phyloP scores from a whole-genome alignment of 30 jellyfish, hydroid and myxozoan species.

The Pelagia noctiluca region DNA sequence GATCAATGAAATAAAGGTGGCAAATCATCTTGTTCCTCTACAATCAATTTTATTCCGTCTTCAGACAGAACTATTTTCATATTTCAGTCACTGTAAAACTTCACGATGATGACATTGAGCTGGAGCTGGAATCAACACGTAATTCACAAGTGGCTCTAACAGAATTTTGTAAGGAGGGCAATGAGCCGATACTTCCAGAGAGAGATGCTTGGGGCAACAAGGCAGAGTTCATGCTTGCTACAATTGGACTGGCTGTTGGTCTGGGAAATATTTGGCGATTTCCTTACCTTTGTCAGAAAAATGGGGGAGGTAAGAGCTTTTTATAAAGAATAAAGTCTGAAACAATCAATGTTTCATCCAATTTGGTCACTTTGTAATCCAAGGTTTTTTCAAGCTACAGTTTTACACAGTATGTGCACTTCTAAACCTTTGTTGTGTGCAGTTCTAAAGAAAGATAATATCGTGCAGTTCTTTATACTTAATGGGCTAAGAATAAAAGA shows the following conservation, averaged over 20 bases:
- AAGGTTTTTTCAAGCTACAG: neutral
- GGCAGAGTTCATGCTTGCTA: conserved; percentile 86
- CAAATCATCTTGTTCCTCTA: too few relatives aligned
- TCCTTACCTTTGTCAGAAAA: conserved; percentile 82
- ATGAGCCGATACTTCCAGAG: neutral
- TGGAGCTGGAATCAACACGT: conserved; percentile 17
- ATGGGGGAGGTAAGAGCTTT: conserved; percentile 85
- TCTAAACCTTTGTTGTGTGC: neutral
- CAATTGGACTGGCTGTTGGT: conserved; percentile 94
- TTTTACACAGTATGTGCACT: neutral
- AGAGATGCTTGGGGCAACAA: conserved; percentile 90
- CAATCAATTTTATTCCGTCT: neutral
- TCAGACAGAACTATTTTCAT: neutral
- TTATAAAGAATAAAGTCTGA: neutral
- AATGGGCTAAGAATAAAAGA: too few relatives aligned
- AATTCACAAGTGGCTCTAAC: conserved; percentile 11
- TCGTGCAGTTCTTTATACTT: neutral
- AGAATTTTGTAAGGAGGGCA: conserved; percentile 21
- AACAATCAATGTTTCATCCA: neutral
- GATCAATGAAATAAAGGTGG: too few relatives aligned
- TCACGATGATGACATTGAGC: conserved; percentile 65
- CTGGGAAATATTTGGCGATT: conserved; percentile 91
- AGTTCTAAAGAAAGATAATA: neutral
- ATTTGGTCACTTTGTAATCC: neutral
- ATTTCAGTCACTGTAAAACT: conserved; percentile 57